Conservation (phyloP, 2,113 vertebrate genomes). For the Pangasianodon hypophthalmus region DNA sequence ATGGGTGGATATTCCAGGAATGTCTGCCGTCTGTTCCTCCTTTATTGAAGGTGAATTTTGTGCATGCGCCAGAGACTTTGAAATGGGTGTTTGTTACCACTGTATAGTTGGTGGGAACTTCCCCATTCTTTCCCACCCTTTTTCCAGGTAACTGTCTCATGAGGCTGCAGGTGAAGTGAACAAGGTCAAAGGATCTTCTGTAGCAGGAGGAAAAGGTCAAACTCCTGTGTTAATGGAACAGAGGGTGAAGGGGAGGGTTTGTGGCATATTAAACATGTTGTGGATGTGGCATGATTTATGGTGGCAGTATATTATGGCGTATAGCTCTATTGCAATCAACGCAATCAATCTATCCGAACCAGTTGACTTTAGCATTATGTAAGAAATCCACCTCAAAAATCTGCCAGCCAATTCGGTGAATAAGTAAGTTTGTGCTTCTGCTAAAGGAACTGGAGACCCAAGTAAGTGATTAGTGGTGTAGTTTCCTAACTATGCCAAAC, state of each 20-base stretch:
- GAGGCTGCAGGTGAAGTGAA: constrained; percentile 20
- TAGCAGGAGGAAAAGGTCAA: constrained; percentile 21
- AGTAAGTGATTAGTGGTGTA: constrained; percentile 18
- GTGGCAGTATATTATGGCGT: neutral
- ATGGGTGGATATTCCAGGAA: constrained; percentile 67
- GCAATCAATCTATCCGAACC: neutral
- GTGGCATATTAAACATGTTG: neutral
- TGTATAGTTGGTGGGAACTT: constrained; percentile 58
- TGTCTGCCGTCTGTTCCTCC: constrained; percentile 68
- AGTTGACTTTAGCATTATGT: constrained; percentile 23
- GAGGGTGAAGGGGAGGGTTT: neutral
- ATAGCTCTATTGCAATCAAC: neutral
- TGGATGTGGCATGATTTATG: neutral
- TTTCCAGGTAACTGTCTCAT: constrained; percentile 26
- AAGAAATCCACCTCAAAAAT: constrained; percentile 33
- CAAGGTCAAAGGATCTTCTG: constrained; percentile 8
- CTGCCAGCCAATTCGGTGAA: constrained; percentile 17
- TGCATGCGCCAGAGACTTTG: constrained; percentile 45
- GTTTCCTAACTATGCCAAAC: constrained; percentile 24
- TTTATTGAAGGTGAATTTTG: constrained; percentile 62
- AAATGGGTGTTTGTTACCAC: constrained; percentile 52
- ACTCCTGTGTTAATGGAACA: neutral
- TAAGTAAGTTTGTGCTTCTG: neutral
- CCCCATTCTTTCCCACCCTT: constrained; percentile 21
- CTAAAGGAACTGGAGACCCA: neutral